Conservation (phyloP, 2,888 invertebrate genomes). For the Julus scanicus region DNA sequence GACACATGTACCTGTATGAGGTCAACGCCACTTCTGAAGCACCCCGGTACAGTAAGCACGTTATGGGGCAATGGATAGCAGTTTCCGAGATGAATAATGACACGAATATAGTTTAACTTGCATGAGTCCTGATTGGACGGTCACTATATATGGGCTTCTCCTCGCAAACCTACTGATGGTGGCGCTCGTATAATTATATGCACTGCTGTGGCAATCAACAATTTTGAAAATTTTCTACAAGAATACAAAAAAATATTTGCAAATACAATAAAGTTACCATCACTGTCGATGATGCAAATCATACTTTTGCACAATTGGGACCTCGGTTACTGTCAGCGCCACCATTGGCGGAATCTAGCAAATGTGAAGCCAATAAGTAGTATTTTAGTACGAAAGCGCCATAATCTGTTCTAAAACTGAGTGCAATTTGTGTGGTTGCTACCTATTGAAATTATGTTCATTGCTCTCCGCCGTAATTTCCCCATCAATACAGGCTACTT, state of each 20-base stretch:
- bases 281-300: too few relatives aligned
- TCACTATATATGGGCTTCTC: not conserved
- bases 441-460: constrained; percentile 21
- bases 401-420: not conserved
- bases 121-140: not conserved
- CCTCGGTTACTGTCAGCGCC: not conserved
- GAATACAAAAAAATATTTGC: too few relatives aligned
- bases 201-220: too few relatives aligned
- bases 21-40: not conserved
- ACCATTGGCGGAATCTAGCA: not conserved
- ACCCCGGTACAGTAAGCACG: not conserved
- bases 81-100: not conserved
- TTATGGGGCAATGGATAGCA: not conserved
- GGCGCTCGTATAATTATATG: not conserved
- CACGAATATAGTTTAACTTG: not conserved
- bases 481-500: not conserved
- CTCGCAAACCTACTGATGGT: not conserved
- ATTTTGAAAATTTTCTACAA: not conserved
- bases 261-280: too few relatives aligned
- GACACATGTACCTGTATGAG: not conserved
- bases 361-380: not conserved
- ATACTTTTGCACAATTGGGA: not conserved
- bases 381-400: not conserved
- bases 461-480: not conserved
- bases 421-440: not conserved